Base-by-base conservation (phyloP, 2,888 invertebrate species). In the Melieria crassipennis region DNA sequence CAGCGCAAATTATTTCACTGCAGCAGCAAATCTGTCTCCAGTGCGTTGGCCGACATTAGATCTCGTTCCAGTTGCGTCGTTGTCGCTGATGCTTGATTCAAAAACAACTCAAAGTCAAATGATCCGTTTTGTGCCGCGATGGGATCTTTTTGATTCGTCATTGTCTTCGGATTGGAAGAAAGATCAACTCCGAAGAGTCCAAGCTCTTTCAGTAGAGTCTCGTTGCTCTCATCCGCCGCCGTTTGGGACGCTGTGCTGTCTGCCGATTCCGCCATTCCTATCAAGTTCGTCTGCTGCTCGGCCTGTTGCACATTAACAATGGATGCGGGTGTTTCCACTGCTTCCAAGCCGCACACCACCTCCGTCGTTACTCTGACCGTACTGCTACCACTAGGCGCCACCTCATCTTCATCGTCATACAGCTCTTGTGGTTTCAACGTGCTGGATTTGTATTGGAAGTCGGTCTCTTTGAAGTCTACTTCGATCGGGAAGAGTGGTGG, bases 401-500 rank as follows among this genome's bases (percentile, higher is more conserved):
- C 48, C 50, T 77, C 78, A 11, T 75, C 78, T 4, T 79, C 79
- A 4, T 81, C 78, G 5, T 84, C 85, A 66, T 85, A 85, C 16
- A 85, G 69, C 55, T 82, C 81, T 50, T 85, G 86, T 2, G 86
- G 85, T 58, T 84, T 83, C 4, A 85, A 74, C 4, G 84, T 80
- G 65, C 79, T 81, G 0, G 85, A 83, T 85, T 95, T 94, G 81
- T 96, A 98, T 78, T 96, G 95, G 86, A 98, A 98, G 42, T 97
- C 97, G 69, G 93, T 94, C 78, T 94, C 93, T 1, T 95, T 93
- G 7, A 99, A 89, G 86, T 98, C 98, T 13, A 98, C 95, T 88
- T 99, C 98, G 0, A 99, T 97, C 0, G 98, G 98, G 86, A 99
- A 99, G 3, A 98, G 88, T 0, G 91, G 88, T 0, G 93, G 85